Evolutionary conservation across 2,113 vertebrate genomes (phyloP).

Genomic region (Corythornis madagascariensis): DNA sequence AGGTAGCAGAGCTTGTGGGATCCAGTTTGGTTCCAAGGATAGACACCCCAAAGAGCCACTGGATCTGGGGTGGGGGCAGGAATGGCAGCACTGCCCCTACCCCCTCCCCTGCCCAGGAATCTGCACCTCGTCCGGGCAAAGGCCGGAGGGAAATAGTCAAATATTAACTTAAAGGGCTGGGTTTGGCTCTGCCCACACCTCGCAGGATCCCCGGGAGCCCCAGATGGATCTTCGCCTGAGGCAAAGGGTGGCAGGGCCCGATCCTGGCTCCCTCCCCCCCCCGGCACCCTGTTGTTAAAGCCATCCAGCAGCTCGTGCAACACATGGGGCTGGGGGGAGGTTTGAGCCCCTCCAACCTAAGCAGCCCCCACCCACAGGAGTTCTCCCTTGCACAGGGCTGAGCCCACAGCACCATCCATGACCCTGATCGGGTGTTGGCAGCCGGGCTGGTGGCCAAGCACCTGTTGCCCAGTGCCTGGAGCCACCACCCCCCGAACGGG

Average conservation of each 20-base stretch:
- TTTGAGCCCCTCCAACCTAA: neutral
- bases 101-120: accelerated
- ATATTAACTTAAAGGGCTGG: slow-evolving; percentile 46
- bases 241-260: neutral
- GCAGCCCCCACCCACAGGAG: neutral
- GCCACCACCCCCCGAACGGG: neutral
- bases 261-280: neutral
- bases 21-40: accelerated
- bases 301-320: neutral
- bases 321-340: too few species aligned
- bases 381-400: neutral
- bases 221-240: neutral
- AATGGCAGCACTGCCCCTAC: accelerated
- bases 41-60: neutral
- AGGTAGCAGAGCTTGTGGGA: neutral
- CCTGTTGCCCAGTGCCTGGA: neutral
- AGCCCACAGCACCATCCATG: neutral
- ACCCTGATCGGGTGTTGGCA: neutral
- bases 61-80: too few species aligned
- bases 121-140: neutral
- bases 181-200: neutral
- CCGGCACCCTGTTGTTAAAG: neutral
- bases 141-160: neutral
- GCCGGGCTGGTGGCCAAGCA: slow-evolving; percentile 35
- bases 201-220: neutral